These are phyloP conservation scores for Vireo altiloquus DNA, from an alignment of 2,113 vertebrate genomes.

Conservation along the genomic window DNA sequence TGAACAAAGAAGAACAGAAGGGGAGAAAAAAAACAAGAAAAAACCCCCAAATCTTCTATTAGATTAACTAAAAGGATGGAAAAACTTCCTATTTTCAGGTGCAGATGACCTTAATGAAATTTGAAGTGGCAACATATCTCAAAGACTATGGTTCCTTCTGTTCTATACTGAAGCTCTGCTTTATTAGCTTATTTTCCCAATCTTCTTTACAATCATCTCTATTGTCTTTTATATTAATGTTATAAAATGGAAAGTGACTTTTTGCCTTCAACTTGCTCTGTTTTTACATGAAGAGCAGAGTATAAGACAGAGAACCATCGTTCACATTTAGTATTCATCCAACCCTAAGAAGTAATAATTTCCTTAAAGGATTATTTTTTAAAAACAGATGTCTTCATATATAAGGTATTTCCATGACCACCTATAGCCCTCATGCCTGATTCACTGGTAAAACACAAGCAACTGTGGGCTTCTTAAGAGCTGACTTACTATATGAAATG, in stretches of 20 bases:
- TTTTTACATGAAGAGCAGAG: background rate
- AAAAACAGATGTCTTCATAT: background rate
- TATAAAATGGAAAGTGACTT: background rate
- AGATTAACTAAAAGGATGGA: background rate
- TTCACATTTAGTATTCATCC: background rate
- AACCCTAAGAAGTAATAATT: background rate
- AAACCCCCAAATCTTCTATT: background rate
- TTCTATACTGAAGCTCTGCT: background rate
- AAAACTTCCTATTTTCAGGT: background rate
- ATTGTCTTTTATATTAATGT: background rate
- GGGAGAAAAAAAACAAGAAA: accelerated
- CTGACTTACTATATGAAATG: background rate
- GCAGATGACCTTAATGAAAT: background rate
- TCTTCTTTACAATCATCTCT: background rate
- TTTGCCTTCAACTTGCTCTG: background rate
- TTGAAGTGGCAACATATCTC: background rate
- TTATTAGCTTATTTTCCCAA: background rate
- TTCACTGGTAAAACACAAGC: background rate
- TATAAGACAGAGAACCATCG: background rate
- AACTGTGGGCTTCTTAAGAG: background rate
- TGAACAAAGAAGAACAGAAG: background rate
- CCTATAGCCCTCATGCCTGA: background rate
- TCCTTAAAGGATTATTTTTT: background rate
- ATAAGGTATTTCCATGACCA: background rate
- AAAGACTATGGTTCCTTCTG: background rate